A percentile compares a stretch with the other conserved stretches of the same genome.
Conservation (phyloP, 2,113 vertebrate species). For the Meleagris gallopavo region DNA sequence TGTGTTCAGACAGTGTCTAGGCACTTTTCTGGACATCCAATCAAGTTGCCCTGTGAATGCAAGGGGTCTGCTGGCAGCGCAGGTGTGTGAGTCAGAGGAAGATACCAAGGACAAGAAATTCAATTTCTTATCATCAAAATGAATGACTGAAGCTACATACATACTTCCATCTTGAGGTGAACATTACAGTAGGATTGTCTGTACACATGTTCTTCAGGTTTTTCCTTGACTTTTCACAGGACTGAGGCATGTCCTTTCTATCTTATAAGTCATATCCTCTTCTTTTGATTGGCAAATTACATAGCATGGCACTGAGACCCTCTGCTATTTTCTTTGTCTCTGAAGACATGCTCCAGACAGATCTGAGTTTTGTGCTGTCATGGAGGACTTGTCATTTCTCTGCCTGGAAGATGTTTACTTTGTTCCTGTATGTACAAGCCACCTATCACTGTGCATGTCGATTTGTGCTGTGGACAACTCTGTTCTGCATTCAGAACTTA, state of each 20-base stretch:
- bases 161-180: not conserved
- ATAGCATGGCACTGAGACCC: not conserved
- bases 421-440: not conserved
- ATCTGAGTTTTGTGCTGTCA: not conserved
- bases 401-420: not conserved
- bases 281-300: not conserved
- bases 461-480: not conserved
- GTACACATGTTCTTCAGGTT: not conserved
- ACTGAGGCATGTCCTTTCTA: not conserved
- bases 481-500: not conserved
- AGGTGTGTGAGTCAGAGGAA: not conserved
- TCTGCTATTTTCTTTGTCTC: not conserved
- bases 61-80: not conserved
- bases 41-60: not conserved
- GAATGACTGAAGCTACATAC: not conserved
- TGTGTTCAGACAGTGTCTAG: slow-evolving; percentile 9
- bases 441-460: not conserved
- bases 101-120: not conserved
- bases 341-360: not conserved
- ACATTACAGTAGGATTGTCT: not conserved
- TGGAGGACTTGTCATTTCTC: not conserved
- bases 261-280: not conserved
- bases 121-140: not conserved
- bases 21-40: not conserved
- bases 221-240: not conserved